Evolutionary conservation across 92 coral and sea anemone genomes (phyloP).

Genomic region (Phenganax marumi): DNA sequence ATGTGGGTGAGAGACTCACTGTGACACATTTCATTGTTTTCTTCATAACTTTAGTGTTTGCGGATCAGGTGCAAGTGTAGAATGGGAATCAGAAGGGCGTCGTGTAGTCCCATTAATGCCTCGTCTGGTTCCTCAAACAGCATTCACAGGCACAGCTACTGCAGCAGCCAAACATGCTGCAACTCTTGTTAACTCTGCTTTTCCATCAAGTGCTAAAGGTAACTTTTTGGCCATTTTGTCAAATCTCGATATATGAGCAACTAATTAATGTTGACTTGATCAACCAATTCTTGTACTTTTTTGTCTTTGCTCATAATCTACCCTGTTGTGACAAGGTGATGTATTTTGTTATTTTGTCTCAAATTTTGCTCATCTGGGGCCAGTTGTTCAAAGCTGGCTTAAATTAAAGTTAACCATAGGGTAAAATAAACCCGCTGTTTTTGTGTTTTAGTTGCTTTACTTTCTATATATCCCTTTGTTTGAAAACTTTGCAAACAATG

Average conservation of each 20-base stretch:
- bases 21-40: not conserved
- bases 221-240: not conserved
- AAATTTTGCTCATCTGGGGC: no score
- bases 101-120: constrained; percentile 98
- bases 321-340: not conserved
- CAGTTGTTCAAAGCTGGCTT: no score
- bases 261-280: not conserved
- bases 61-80: constrained; percentile 94
- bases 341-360: not conserved
- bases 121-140: constrained; percentile 99
- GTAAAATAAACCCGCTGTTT: no score
- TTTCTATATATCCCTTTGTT: no score
- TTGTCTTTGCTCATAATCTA: no score
- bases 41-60: constrained; percentile 60
- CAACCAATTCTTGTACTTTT: no score
- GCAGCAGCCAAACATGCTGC: constrained; percentile 98
- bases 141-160: constrained; percentile 90
- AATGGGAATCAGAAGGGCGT: constrained; percentile 99
- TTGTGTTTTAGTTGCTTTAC: no score
- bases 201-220: constrained; percentile 40
- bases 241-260: not conserved
- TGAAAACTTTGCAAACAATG: no score
- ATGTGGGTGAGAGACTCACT: no score
- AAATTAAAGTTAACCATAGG: no score
- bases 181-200: constrained; percentile 70